Conservation (phyloP, 1,140 invertebrate species). For the Diorhabda carinulata region DNA sequence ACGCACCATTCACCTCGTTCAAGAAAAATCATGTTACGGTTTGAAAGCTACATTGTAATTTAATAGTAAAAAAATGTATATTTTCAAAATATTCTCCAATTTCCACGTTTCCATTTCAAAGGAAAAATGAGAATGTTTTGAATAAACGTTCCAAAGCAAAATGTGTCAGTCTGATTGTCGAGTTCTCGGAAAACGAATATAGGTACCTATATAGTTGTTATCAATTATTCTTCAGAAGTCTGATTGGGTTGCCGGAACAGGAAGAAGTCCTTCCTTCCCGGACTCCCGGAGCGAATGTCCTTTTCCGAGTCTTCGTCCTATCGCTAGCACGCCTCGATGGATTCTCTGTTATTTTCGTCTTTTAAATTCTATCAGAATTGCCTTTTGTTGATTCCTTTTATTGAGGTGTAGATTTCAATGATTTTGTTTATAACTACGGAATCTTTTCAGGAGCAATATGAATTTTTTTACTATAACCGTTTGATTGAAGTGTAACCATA, state of each 20-base stretch:
- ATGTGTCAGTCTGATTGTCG: constrained; percentile 6
- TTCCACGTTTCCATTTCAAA: too few species aligned
- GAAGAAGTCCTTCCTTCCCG: constrained; percentile 48
- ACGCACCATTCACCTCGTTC: too few species aligned
- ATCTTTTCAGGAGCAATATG: too few species aligned
- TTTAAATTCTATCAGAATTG: constrained; percentile 24
- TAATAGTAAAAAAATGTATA: too few species aligned
- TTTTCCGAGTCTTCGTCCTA: constrained; percentile 45
- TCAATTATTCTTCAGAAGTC: constrained; percentile 43
- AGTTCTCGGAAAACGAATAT: constrained; percentile 10
- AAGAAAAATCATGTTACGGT: too few species aligned
- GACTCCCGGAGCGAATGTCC: constrained; percentile 48
- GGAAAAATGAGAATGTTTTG: neutral
- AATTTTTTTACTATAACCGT: too few species aligned
- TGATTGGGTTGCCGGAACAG: constrained; percentile 47
- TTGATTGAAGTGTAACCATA: too few species aligned
- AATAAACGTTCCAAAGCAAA: neutral
- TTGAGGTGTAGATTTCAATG: neutral
- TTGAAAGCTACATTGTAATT: too few species aligned
- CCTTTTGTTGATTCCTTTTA: constrained; percentile 22
- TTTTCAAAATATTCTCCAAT: too few species aligned
- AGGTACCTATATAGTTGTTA: constrained; percentile 30
- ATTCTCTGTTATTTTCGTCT: constrained; percentile 30
- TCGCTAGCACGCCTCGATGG: constrained; percentile 35
- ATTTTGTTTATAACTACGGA: neutral